Base-by-base conservation (phyloP, 2,888 invertebrate species). In the Macrophya annulata region DNA sequence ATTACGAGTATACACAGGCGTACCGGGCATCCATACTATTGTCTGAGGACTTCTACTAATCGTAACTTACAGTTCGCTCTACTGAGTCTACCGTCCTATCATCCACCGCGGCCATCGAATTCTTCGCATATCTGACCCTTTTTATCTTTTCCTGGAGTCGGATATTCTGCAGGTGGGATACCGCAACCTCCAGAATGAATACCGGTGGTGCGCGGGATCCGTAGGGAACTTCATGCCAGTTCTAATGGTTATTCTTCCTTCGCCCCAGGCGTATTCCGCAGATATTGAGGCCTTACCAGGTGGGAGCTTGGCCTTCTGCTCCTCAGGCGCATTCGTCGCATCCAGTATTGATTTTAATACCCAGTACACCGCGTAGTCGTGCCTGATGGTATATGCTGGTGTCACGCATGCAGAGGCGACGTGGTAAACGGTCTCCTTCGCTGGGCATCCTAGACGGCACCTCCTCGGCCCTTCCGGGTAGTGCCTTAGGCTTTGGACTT, bases 401-500 rank as follows among this genome's bases (percentile, higher is more conserved):
- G 74, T 48, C 0, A 85, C 37, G 65, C 84, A 72, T 4, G 84
- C 74, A 0, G 72, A 8, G 10, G 71, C 68, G 5, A 82, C 76
- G 48, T 85, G 85, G 25, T 86, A 86, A 9, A 85, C 85, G 6
- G 81, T 86, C 51, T 86, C 83, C 3, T 51, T 21, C 0, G 9
- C 51, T 0, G 17, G 40, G 10, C 86, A 86, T 6, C 83, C 77
- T 37, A n/a, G 2, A 0, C 40, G 59, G 21, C 82, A 85, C 31
- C 12, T 37, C 8, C 71, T 37, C 2, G 12, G 37, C 4, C 71
- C 40, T 10, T n/a, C 59, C 74, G 85, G 81, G 55, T 71, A 9
- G 1, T 40, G 45, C 8, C 51, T 74, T 9, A 76, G 62, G 15
- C 62, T 31, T 8, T 6, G 31, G 9, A 84, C 9, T 17, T 71